These are phyloP conservation scores for Melanotaenia duboulayi DNA, from an alignment of 2,113 vertebrate genomes.

Conservation along the genomic window DNA sequence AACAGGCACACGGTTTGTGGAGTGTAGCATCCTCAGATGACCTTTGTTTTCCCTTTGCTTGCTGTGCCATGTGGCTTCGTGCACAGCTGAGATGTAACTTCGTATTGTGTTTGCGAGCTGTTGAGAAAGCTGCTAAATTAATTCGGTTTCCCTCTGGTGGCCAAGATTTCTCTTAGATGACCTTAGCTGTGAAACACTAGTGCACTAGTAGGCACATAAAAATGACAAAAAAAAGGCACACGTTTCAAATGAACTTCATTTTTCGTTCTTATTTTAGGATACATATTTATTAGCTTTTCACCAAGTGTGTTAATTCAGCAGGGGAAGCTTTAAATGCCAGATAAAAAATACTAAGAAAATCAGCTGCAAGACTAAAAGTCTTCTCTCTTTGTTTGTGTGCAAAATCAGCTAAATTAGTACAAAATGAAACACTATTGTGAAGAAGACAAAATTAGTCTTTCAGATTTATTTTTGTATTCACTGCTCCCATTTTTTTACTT, in stretches of 20 bases:
- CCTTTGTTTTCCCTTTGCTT: constrained; percentile 37
- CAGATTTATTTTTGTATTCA: constrained; percentile 5
- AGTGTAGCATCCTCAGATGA: constrained; percentile 48
- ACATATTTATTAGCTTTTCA: not conserved
- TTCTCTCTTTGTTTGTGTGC: constrained; percentile 3
- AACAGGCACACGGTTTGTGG: constrained; percentile 28
- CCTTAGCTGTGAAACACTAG: constrained; percentile 37
- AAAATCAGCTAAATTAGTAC: not conserved
- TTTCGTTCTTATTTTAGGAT: constrained; percentile 16
- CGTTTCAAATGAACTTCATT: constrained; percentile 13
- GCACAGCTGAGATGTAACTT: constrained; percentile 41
- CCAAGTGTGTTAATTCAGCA: constrained; percentile 39
- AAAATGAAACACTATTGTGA: constrained; percentile 4
- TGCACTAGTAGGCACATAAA: constrained; percentile 5
- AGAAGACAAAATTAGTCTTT: constrained; percentile 5
- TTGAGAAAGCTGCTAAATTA: constrained; percentile 58
- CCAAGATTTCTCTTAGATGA: constrained; percentile 69
- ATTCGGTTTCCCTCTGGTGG: constrained; percentile 76
- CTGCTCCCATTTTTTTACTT: not conserved
- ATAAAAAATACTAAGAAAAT: constrained; percentile 50
- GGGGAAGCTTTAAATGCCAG: constrained; percentile 40
- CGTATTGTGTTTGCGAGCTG: constrained; percentile 55
- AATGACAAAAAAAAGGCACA: constrained; percentile 1
- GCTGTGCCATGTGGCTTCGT: constrained; percentile 12
- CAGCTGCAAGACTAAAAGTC: constrained; percentile 35